phyloP scores from a whole-genome alignment of 2,888 invertebrate genomes.

The Sipha maydis region DNA sequence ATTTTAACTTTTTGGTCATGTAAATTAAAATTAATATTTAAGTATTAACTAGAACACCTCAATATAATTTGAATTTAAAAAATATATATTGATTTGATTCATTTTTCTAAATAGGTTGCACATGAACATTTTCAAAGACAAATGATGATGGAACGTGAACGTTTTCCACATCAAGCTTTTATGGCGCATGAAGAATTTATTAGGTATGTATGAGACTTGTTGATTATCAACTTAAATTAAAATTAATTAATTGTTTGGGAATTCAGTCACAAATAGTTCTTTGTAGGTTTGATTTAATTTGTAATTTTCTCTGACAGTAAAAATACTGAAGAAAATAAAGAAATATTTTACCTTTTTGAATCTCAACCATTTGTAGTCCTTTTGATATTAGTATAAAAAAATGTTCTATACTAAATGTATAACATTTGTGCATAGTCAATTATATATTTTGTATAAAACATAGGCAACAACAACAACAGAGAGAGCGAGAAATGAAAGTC shows the following conservation, averaged over 20 bases:
- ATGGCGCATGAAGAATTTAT: slow-evolving; percentile 77
- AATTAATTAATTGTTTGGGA: background rate
- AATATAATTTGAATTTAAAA: background rate
- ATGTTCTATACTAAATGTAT: background rate
- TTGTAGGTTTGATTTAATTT: background rate
- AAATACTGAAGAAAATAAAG: background rate
- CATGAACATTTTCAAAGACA: slow-evolving; percentile 89
- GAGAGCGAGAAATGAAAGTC: slow-evolving; percentile 86
- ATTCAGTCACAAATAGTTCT: background rate
- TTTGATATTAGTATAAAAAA: no score
- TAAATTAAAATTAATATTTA: background rate
- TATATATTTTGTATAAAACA: background rate
- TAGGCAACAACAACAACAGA: slow-evolving; percentile 63
- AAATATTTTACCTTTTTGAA: no score
- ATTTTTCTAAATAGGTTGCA: slow-evolving; percentile 70
- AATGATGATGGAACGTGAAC: slow-evolving; percentile 83
- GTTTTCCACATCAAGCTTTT: slow-evolving; percentile 75
- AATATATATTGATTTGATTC: background rate
- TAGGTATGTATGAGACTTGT: slow-evolving; percentile 69
- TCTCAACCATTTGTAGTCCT: no score
- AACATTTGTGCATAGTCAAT: background rate
- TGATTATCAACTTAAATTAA: no score
- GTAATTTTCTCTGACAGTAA: background rate
- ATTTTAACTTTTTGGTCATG: no score
- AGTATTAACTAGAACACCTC: background rate